phyloP scores from a whole-genome alignment of 2,888 invertebrate genomes.

The Villa cingulata region DNA sequence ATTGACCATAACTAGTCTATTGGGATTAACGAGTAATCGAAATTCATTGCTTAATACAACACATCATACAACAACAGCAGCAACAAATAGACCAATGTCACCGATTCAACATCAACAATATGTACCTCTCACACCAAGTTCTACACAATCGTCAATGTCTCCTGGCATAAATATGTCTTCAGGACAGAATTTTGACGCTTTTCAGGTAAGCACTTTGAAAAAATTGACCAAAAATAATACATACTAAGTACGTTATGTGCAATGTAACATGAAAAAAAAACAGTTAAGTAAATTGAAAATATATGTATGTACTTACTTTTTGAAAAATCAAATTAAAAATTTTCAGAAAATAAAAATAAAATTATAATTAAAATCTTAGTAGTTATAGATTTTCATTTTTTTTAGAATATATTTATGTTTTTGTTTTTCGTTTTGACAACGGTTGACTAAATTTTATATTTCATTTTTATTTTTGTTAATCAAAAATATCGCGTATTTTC shows the following conservation, averaged over 20 bases:
- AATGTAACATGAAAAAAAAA: too few relatives aligned
- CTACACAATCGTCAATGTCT: constrained; percentile 32
- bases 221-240: too few relatives aligned
- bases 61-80: constrained; percentile 9
- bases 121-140: constrained; percentile 30
- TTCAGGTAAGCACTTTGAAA: constrained; percentile 24
- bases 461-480: background rate
- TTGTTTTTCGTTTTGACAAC: too few relatives aligned
- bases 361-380: too few relatives aligned
- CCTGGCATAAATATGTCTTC: constrained; percentile 23
- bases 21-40: constrained; percentile 23
- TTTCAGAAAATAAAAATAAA: too few relatives aligned
- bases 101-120: constrained; percentile 18
- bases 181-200: constrained; percentile 28
- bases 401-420: too few relatives aligned
- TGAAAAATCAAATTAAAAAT: too few relatives aligned
- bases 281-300: too few relatives aligned
- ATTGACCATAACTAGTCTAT: constrained; percentile 29
- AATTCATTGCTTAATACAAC: constrained; percentile 9
- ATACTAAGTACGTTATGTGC: too few relatives aligned
- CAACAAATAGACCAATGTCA: constrained; percentile 11
- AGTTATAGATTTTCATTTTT: too few relatives aligned
- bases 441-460: too few relatives aligned
- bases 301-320: too few relatives aligned
- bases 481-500: background rate